Base-by-base conservation (phyloP, 2,797 vertebrate species). In the Rhyacichthys aspro region DNA sequence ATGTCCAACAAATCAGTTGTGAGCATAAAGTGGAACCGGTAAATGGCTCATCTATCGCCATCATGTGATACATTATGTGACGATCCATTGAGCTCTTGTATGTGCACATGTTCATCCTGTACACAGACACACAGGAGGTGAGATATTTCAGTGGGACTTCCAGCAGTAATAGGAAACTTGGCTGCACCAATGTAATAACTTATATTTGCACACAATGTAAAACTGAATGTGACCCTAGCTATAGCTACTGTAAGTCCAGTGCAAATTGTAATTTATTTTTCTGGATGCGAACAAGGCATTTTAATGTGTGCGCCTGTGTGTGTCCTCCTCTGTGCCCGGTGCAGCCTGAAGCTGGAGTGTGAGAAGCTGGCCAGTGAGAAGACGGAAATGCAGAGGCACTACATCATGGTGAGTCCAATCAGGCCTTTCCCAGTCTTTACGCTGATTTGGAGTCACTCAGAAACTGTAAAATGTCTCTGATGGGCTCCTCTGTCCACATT, bases 291-390 rank as follows among this genome's bases (percentile, higher is more conserved):
- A 58, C 43, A 67, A 52, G 48, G 38, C 43, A 54, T 68, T 58
- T 76, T 59, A 67, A 17, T 68, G 17, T 48, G 45, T 64, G 33
- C 48, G 16, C 45, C 7, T n/a, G n/a, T n/a, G n/a, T n/a, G n/a
- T n/a, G n/a, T n/a, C n/a, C n/a, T n/a, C 41, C 18, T 54, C 15
- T 62, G 53, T 57, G 63, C 59, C 47, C 59, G 46, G 42, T 67
- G 56, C 91, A 97, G 96, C 91, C 94, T 98, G 93, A 98, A 98
- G 76, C 91, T 98, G 93, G 96, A 98, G 90, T 98, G 96, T 93
- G 96, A 98, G 91, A 98, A 98, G 89, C 86, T 98, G 91, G 96
- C 96, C 87, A 96, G 96, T 5, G 96, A 98, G 91, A 98, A 98
- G 91, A 98, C 96, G 11, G 96, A 97, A 93, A 97, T 98, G 96